A percentile compares a stretch with the other conserved stretches of the same genome.
phyloP scores from a whole-genome alignment of 2,113 vertebrate species.

The Syngnathoides biaculeatus region DNA sequence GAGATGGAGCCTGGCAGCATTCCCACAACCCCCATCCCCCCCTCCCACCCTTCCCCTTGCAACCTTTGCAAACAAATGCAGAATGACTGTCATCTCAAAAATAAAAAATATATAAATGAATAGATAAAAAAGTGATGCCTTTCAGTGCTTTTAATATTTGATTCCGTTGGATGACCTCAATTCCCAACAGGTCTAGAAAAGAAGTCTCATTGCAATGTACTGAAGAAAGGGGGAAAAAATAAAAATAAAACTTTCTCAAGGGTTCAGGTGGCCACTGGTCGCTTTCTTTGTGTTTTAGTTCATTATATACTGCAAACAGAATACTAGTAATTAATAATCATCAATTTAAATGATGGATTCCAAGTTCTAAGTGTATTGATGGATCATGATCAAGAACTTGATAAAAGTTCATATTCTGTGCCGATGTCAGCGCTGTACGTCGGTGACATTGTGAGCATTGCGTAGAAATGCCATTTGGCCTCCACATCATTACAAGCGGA shows the following conservation, averaged over 20 bases:
- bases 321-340: no score
- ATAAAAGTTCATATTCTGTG: no score
- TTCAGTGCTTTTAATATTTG: constrained; percentile 15
- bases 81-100: neutral
- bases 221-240: constrained; percentile 39
- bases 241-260: neutral
- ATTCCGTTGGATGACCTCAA: constrained; percentile 11
- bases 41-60: neutral
- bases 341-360: no score
- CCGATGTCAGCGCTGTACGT: no score
- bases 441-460: no score
- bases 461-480: no score
- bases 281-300: no score
- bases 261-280: neutral
- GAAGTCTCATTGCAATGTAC: constrained; percentile 51
- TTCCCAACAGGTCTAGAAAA: constrained; percentile 40
- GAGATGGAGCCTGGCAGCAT: neutral
- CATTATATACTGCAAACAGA: no score
- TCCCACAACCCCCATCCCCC: no score
- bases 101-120: neutral
- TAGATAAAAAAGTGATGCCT: constrained; percentile 10
- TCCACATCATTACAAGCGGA: no score
- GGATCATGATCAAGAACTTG: no score
- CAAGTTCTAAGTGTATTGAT: no score
- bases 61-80: neutral